Evolutionary conservation across 2,113 vertebrate species (phyloP).

Genomic region (Xenopus tropicalis): UCB_Xtro_10.0 CM004443.2:106758001-106758500

Average conservation of each 20-base stretch:
- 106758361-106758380: too few species aligned
- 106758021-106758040: conserved; percentile 16
- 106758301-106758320: conserved; percentile 28
- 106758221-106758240: conserved; percentile 30
- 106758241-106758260: conserved; percentile 15
- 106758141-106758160: conserved; percentile 14
- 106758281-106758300: conserved; percentile 26
- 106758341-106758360: too few species aligned
- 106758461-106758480: too few species aligned
- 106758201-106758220: conserved; percentile 34
- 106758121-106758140: conserved; percentile 29
- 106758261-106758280: conserved; percentile 35
- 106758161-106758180: conserved; percentile 13
- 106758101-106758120: conserved; percentile 12
- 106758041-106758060: conserved; percentile 17
- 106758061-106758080: conserved; percentile 31
- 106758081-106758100: conserved; percentile 16
- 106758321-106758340: conserved; percentile 19
- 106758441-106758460: too few species aligned
- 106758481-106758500: too few species aligned
- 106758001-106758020: conserved; percentile 36
- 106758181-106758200: conserved; percentile 36
- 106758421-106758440: too few species aligned
- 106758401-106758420: too few species aligned
- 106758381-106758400: too few species aligned